Conservation (phyloP, 2,113 vertebrate genomes). For the Pseudonaja textilis region DNA sequence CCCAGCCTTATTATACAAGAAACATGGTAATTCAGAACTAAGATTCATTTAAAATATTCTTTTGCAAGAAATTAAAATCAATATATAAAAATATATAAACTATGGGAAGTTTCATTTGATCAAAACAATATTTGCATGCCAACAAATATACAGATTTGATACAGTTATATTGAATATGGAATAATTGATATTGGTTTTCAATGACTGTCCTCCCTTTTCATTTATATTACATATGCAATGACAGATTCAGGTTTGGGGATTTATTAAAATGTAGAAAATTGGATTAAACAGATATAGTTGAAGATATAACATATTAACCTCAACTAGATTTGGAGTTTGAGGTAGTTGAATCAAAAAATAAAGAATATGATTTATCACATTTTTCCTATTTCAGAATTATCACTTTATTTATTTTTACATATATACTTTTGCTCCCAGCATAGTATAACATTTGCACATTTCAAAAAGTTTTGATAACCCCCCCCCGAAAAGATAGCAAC, state of each 20-base stretch:
- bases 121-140: neutral
- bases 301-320: neutral
- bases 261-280: neutral
- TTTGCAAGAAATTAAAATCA: neutral
- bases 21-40: neutral
- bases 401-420: constrained; percentile 7
- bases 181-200: neutral
- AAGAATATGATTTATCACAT: neutral
- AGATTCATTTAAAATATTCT: neutral
- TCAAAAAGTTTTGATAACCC: too few relatives aligned
- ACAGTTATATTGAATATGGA: neutral
- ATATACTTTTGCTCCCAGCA: constrained; percentile 5
- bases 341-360: neutral
- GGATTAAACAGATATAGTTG: neutral
- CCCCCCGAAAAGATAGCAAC: too few relatives aligned
- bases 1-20: too few relatives aligned
- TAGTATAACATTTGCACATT: too few relatives aligned
- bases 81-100: neutral
- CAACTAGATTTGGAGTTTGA: neutral
- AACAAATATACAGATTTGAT: neutral
- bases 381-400: neutral
- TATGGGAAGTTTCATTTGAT: neutral
- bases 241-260: neutral
- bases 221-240: neutral
- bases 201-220: neutral